Evolutionary conservation across 2,888 invertebrate genomes (phyloP).

Genomic region (Frankliniella intonsa): DNA sequence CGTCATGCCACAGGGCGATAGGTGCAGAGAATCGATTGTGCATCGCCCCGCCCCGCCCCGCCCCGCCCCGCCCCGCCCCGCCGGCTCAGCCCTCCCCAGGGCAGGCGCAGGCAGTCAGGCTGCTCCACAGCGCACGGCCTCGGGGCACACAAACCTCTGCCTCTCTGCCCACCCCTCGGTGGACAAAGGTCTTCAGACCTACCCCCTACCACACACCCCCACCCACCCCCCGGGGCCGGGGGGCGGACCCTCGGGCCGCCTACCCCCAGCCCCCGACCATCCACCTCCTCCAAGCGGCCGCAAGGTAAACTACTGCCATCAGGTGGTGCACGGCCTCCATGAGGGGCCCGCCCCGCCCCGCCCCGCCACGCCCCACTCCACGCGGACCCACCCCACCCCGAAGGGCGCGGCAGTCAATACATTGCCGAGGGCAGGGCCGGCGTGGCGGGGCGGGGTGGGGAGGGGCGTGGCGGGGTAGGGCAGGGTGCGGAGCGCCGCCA

Average conservation of each 20-base stretch:
- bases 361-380: neutral
- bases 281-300: neutral
- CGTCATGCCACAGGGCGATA: too few relatives aligned
- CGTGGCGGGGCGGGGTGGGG: too few relatives aligned
- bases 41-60: too few relatives aligned
- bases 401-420: neutral
- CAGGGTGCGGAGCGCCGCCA: neutral
- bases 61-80: too few relatives aligned
- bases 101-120: too few relatives aligned
- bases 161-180: neutral
- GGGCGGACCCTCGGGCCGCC: neutral
- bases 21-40: too few relatives aligned
- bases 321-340: neutral
- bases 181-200: neutral
- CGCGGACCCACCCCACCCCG: neutral
- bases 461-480: neutral
- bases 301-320: neutral
- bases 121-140: too few relatives aligned
- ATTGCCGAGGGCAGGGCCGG: neutral
- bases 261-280: neutral
- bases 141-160: too few relatives aligned
- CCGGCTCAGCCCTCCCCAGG: too few relatives aligned
- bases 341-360: neutral
- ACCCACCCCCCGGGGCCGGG: neutral
- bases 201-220: neutral